Evolutionary conservation across 2,888 invertebrate species (phyloP).

Genomic region (Nemotelus pantherinus): DNA sequence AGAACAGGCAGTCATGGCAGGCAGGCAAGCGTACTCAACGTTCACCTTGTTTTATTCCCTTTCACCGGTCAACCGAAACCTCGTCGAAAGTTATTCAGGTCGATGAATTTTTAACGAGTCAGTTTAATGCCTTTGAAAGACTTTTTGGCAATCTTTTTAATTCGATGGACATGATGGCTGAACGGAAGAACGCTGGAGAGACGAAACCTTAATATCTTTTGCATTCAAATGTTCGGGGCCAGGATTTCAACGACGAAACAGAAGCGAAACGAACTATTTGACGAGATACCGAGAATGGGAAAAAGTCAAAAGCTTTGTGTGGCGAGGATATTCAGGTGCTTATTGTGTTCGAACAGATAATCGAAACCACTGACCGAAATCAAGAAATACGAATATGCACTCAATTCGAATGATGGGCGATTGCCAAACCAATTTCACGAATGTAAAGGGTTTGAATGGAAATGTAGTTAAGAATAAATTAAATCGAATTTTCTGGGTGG

Average conservation of each 20-base stretch:
- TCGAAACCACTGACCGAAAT: neutral
- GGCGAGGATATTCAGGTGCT: neutral
- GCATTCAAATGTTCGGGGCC: neutral
- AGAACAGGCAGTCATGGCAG: neutral
- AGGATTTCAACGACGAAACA: neutral
- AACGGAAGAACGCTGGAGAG: neutral
- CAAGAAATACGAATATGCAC: too few species aligned
- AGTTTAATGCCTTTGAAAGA: conserved; percentile 36
- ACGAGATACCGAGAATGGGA: neutral
- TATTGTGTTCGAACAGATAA: neutral
- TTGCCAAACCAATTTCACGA: too few species aligned
- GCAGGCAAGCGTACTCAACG: neutral
- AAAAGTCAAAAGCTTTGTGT: neutral
- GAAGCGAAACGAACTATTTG: conserved; percentile 1
- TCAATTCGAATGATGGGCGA: too few species aligned
- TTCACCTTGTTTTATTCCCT: conserved; percentile 33
- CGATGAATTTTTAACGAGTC: conserved; percentile 40
- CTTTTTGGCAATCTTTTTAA: conserved; percentile 36
- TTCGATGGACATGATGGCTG: conserved; percentile 20
- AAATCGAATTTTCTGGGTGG: too few species aligned
- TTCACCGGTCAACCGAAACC: conserved; percentile 15
- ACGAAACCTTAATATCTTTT: conserved; percentile 33
- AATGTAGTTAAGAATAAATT: too few species aligned
- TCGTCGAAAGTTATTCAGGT: conserved; percentile 39
- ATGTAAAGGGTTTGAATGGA: too few species aligned